A percentile compares a stretch with the other conserved stretches of the same genome.
phyloP scores from a whole-genome alignment of 1,140 invertebrate genomes.

The Brevipalpus yothersi region DNA sequence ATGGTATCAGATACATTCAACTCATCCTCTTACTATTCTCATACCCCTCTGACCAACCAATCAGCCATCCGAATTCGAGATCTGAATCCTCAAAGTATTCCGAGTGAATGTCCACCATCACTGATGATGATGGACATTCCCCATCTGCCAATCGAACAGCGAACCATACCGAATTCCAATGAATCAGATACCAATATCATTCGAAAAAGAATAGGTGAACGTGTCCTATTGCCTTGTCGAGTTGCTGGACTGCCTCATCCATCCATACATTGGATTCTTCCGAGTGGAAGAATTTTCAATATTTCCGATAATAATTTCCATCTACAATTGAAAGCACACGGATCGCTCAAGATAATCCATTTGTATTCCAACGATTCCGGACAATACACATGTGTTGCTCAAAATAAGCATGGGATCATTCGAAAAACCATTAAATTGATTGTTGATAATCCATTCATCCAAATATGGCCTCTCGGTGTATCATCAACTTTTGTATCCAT shows the following conservation, averaged over 20 bases:
- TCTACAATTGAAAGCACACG: conserved; percentile 16
- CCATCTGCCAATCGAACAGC: not conserved
- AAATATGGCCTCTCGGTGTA: conserved; percentile 17
- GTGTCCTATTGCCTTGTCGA: conserved; percentile 21
- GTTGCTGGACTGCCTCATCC: conserved; percentile 22
- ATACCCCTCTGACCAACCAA: not conserved
- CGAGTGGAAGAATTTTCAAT: conserved; percentile 19
- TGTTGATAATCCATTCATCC: conserved; percentile 20
- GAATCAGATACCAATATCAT: not conserved
- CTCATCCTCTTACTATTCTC: not conserved
- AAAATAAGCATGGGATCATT: conserved; percentile 13
- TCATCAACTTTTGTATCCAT: conserved; percentile 22
- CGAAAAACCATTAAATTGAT: conserved; percentile 12
- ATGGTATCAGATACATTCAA: too few species aligned
- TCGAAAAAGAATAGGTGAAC: conserved; percentile 20
- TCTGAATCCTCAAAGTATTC: not conserved
- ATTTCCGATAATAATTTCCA: conserved; percentile 15
- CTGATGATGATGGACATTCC: not conserved
- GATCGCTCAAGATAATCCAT: conserved; percentile 18
- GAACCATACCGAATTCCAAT: not conserved
- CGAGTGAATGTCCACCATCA: not conserved
- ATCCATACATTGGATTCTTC: conserved; percentile 22
- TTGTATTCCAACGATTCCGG: conserved; percentile 16
- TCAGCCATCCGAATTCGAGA: not conserved
- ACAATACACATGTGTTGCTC: conserved; percentile 16